phyloP scores from a whole-genome alignment of 1,140 invertebrate genomes.

The Adoxophyes honmai region DNA sequence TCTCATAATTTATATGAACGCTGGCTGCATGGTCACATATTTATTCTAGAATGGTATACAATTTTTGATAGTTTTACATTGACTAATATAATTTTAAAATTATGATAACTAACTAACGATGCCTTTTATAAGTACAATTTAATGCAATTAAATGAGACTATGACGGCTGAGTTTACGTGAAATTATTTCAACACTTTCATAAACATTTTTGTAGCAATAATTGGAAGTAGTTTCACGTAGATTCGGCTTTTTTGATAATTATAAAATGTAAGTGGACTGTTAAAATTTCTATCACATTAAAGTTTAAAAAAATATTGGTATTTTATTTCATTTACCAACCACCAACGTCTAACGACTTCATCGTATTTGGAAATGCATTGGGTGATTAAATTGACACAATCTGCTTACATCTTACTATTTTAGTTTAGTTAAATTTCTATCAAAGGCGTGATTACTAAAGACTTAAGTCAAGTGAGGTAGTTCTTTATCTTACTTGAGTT shows the following conservation, averaged over 20 bases:
- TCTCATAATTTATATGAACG: no score
- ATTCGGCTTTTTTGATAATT: slow-evolving; percentile 21
- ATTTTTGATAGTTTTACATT: slow-evolving; percentile 2
- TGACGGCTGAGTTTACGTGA: slow-evolving; percentile 19
- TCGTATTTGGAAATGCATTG: slow-evolving; percentile 28
- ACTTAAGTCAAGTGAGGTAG: no score
- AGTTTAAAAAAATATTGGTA: slow-evolving; percentile 42
- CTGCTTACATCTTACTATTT: slow-evolving; percentile 50
- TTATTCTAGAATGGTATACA: neutral
- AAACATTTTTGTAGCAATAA: neutral
- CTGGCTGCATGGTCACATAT: neutral
- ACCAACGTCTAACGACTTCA: slow-evolving; percentile 25
- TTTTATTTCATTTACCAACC: slow-evolving; percentile 56
- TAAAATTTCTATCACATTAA: slow-evolving; percentile 67
- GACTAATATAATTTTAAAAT: neutral
- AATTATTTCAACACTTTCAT: neutral
- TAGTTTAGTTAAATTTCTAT: slow-evolving; percentile 21
- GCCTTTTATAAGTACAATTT: slow-evolving; percentile 44
- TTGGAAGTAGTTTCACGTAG: slow-evolving; percentile 23
- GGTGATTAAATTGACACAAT: slow-evolving; percentile 66
- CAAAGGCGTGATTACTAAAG: no score
- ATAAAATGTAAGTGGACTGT: slow-evolving; percentile 65
- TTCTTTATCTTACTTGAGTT: no score
- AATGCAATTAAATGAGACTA: slow-evolving; percentile 23
- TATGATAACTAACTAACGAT: slow-evolving; percentile 21